These are phyloP conservation scores for Malaclemys terrapin DNA, from an alignment of 2,113 vertebrate genomes.

Conservation along the genomic window DNA sequence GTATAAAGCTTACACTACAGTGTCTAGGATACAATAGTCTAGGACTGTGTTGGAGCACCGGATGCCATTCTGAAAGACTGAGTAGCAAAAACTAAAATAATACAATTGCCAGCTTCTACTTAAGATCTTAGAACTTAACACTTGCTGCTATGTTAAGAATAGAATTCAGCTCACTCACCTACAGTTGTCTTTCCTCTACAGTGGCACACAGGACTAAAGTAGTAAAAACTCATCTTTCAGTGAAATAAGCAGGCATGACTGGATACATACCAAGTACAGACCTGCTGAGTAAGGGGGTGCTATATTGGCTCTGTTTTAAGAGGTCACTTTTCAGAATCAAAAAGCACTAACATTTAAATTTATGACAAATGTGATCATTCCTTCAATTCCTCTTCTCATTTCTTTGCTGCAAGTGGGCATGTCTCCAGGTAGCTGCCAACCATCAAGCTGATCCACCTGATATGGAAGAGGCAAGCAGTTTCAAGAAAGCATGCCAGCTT, in stretches of 20 bases:
- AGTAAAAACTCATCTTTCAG: neutral
- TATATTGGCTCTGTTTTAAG: neutral
- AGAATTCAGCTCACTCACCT: neutral
- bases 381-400: neutral
- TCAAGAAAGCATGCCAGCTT: conserved; percentile 47
- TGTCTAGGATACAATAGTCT: neutral
- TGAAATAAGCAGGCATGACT: neutral
- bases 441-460: neutral
- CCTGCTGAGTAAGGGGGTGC: neutral
- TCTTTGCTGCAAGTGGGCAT: neutral
- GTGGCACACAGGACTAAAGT: neutral
- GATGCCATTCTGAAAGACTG: neutral
- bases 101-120: neutral
- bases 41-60: neutral
- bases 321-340: neutral
- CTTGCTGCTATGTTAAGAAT: neutral
- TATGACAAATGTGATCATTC: neutral
- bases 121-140: neutral
- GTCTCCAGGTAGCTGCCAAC: neutral
- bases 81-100: neutral
- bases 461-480: conserved; percentile 35
- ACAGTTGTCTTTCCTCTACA: neutral
- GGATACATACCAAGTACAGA: neutral
- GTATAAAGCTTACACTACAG: neutral
- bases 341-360: neutral